phyloP scores from a whole-genome alignment of 2,888 invertebrate genomes.

The Lacanobia wlatinum region DNA sequence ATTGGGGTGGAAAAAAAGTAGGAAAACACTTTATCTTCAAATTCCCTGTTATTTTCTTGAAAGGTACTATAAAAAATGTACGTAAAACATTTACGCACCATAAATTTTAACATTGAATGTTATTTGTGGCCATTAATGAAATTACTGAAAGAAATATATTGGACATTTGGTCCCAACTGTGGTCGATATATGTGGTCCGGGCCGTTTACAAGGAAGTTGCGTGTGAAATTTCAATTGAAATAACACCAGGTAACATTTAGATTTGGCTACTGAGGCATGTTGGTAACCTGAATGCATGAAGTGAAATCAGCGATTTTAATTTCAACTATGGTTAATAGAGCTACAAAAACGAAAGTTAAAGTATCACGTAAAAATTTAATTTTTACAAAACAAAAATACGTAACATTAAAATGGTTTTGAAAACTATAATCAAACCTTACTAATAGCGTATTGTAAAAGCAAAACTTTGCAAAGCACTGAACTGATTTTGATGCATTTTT shows the following conservation, averaged over 20 bases:
- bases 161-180: constrained; percentile 61
- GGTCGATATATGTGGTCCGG: constrained; percentile 55
- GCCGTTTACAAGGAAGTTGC: constrained; percentile 55
- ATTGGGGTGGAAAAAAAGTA: constrained; percentile 75
- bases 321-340: neutral
- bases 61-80: constrained; percentile 86
- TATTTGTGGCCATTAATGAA: constrained; percentile 83
- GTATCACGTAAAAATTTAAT: too few species aligned
- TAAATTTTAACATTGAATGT: constrained; percentile 84
- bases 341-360: too few species aligned
- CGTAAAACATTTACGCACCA: constrained; percentile 85
- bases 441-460: too few species aligned
- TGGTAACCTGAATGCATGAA: neutral
- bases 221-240: constrained; percentile 59
- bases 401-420: too few species aligned
- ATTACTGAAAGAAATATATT: constrained; percentile 76
- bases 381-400: too few species aligned
- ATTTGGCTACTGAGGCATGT: constrained; percentile 1
- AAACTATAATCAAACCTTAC: too few species aligned
- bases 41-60: constrained; percentile 86
- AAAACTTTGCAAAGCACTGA: too few species aligned
- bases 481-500: too few species aligned
- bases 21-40: constrained; percentile 84
- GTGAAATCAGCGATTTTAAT: neutral
- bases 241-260: constrained; percentile 30